A percentile compares a stretch with the other conserved stretches of the same genome.
phyloP scores from a whole-genome alignment of 2,888 invertebrate genomes.

The Meta bourneti region DNA sequence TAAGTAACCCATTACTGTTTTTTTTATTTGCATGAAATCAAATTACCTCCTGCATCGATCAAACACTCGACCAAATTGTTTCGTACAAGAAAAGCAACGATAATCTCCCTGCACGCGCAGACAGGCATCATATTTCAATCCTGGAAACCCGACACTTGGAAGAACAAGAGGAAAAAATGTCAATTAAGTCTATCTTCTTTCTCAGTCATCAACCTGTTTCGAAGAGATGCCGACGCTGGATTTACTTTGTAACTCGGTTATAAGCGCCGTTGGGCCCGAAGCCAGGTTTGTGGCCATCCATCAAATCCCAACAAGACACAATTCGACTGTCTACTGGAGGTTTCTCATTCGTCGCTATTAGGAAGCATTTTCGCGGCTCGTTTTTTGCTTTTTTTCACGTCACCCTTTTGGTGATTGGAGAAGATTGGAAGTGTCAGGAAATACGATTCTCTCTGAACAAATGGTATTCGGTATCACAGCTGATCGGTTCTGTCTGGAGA shows the following conservation, averaged over 20 bases:
- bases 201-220: slow-evolving; percentile 17
- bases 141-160: slow-evolving; percentile 8
- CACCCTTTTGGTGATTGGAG: slow-evolving; percentile 6
- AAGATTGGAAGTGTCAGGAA: slow-evolving; percentile 13
- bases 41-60: background rate
- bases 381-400: background rate
- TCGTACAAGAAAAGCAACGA: too few relatives aligned
- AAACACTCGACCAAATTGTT: background rate
- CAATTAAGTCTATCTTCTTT: slow-evolving; percentile 25
- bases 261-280: background rate
- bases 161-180: slow-evolving; percentile 19
- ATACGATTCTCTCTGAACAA: background rate
- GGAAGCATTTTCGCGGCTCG: background rate
- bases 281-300: background rate
- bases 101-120: background rate
- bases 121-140: slow-evolving; percentile 4
- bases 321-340: background rate
- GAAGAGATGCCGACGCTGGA: background rate
- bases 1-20: too few relatives aligned
- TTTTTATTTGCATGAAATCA: background rate
- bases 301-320: background rate
- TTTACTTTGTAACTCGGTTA: background rate
- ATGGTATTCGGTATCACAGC: slow-evolving; percentile 10
- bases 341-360: background rate
- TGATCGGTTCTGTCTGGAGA: too few relatives aligned